phyloP scores from a whole-genome alignment of 1,140 invertebrate genomes.

The Propsilocerus akamusi region DNA sequence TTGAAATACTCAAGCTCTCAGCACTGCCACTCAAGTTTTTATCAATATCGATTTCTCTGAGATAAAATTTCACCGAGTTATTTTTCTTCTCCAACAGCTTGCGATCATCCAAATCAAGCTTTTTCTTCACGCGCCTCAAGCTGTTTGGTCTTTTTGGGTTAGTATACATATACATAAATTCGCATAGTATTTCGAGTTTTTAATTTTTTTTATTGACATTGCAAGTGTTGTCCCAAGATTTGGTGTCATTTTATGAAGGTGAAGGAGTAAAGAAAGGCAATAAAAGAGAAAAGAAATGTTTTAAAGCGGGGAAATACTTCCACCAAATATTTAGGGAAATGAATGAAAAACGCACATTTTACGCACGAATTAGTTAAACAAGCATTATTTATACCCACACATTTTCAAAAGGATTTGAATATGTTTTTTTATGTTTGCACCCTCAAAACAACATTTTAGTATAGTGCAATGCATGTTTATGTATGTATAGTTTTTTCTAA shows the following conservation, averaged over 20 bases:
- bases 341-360: neutral
- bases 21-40: neutral
- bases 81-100: neutral
- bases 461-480: no score
- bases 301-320: neutral
- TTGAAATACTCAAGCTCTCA: neutral
- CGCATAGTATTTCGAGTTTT: neutral
- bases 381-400: no score
- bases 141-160: neutral
- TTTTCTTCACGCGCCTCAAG: neutral
- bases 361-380: neutral
- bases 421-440: no score
- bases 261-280: neutral
- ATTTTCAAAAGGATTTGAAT: no score
- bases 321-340: neutral
- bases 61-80: neutral
- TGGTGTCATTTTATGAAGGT: conserved; percentile 6
- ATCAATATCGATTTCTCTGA: conserved; percentile 1
- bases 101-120: neutral
- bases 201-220: neutral
- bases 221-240: neutral
- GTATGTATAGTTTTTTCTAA: no score
- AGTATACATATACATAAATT: neutral
- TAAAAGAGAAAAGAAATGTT: neutral
- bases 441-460: no score